phyloP scores from a whole-genome alignment of 2,888 invertebrate species.

The Cordilura impudica region DNA sequence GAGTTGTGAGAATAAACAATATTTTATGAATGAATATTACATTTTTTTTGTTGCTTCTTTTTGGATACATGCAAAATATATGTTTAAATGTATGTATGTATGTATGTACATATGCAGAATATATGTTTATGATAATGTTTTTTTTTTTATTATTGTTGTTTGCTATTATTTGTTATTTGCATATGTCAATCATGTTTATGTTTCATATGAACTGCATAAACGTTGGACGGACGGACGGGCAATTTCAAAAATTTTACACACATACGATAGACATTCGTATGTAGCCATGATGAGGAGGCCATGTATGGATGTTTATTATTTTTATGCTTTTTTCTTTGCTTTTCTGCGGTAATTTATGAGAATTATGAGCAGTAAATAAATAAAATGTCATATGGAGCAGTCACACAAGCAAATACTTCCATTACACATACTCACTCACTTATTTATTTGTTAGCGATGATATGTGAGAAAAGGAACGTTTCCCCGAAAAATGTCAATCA shows the following conservation, averaged over 20 bases:
- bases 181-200: constrained; percentile 56
- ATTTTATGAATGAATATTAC: constrained; percentile 55
- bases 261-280: neutral
- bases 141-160: constrained; percentile 30
- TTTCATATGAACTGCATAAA: constrained; percentile 21
- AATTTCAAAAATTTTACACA: no score
- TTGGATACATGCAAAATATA: neutral
- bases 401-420: constrained; percentile 3
- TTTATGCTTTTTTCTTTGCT: neutral
- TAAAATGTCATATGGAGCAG: constrained; percentile 42
- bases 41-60: neutral
- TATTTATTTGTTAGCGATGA: neutral
- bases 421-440: neutral
- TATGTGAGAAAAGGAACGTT: constrained; percentile 2
- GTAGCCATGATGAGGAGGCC: neutral
- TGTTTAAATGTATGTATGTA: neutral
- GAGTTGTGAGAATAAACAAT: constrained; percentile 17
- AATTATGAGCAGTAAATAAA: constrained; percentile 53
- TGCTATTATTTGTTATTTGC: constrained; percentile 51
- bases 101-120: neutral
- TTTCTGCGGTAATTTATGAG: constrained; percentile 45
- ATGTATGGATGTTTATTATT: constrained; percentile 12
- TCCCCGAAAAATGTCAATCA: constrained; percentile 42
- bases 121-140: constrained; percentile 27
- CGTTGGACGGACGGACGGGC: constrained; percentile 9